Evolutionary conservation across 2,797 vertebrate species (phyloP).

Genomic region (Pteronotus mesoamericanus): DNA sequence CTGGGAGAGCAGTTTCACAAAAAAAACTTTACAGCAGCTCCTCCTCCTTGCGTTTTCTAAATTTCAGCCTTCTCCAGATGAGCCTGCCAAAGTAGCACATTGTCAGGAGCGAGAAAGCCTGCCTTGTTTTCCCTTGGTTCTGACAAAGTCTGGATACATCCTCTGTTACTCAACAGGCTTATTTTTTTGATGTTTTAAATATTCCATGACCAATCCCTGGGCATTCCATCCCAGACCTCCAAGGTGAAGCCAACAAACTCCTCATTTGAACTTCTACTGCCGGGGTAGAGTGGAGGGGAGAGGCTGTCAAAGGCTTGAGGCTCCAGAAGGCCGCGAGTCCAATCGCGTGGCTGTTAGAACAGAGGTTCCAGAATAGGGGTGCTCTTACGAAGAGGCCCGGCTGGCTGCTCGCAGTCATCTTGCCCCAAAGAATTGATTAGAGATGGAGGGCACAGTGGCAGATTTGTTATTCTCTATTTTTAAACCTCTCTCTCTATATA

Average conservation of each 20-base stretch:
- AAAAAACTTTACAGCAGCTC: background rate
- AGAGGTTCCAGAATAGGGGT: background rate
- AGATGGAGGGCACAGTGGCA: background rate
- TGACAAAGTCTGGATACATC: background rate
- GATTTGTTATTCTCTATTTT: background rate
- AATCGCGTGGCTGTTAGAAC: too few species aligned
- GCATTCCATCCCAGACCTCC: too few species aligned
- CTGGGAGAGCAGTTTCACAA: background rate
- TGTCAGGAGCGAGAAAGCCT: background rate
- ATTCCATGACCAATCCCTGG: background rate
- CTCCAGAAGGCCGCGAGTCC: too few species aligned
- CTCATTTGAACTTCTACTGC: too few species aligned
- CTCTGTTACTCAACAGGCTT: background rate
- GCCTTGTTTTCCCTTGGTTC: background rate
- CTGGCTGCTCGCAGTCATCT: background rate
- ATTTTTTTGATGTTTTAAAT: background rate
- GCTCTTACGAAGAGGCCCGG: background rate
- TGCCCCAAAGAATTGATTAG: background rate
- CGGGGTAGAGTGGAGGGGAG: background rate
- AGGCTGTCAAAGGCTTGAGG: too few species aligned
- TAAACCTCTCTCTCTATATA: background rate
- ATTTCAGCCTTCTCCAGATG: background rate
- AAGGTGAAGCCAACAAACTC: too few species aligned
- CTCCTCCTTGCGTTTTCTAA: background rate
- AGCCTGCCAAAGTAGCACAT: accelerated